Conservation (phyloP, 2,113 vertebrate species). For the Cephalopholis sonnerati region DNA sequence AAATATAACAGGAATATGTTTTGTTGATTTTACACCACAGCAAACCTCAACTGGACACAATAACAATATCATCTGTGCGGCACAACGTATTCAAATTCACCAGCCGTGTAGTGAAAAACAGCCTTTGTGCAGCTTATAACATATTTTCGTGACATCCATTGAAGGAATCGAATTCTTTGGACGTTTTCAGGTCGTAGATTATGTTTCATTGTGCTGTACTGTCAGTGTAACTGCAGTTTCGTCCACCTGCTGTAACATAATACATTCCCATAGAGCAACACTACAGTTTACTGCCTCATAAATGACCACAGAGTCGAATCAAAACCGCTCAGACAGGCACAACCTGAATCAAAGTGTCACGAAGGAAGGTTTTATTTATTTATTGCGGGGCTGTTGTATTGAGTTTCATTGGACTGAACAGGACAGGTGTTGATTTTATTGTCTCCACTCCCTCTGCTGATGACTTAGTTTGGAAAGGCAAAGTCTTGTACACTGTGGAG, state of each 20-base stretch:
- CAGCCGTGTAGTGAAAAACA: background rate
- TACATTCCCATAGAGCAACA: background rate
- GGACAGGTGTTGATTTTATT: constrained; percentile 41
- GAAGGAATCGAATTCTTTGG: background rate
- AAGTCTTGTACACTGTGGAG: background rate
- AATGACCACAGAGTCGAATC: constrained; percentile 27
- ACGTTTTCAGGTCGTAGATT: background rate
- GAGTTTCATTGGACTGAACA: constrained; percentile 24
- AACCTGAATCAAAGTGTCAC: constrained; percentile 8
- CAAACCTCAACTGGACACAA: background rate
- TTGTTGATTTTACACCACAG: background rate
- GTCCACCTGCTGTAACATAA: constrained; percentile 13
- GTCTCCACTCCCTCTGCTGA: constrained; percentile 10
- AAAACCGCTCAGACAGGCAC: constrained; percentile 6
- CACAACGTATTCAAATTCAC: background rate
- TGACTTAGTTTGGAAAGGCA: background rate
- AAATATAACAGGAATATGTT: background rate
- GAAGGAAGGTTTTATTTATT: constrained; percentile 24
- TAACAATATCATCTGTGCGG: background rate
- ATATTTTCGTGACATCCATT: background rate
- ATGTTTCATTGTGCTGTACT: background rate
- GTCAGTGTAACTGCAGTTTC: background rate
- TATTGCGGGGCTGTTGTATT: constrained; percentile 5
- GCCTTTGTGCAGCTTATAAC: background rate
- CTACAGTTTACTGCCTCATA: constrained; percentile 15